Evolutionary conservation across 2,888 invertebrate genomes (phyloP).

Genomic region (Aleiodes testaceus): DNA sequence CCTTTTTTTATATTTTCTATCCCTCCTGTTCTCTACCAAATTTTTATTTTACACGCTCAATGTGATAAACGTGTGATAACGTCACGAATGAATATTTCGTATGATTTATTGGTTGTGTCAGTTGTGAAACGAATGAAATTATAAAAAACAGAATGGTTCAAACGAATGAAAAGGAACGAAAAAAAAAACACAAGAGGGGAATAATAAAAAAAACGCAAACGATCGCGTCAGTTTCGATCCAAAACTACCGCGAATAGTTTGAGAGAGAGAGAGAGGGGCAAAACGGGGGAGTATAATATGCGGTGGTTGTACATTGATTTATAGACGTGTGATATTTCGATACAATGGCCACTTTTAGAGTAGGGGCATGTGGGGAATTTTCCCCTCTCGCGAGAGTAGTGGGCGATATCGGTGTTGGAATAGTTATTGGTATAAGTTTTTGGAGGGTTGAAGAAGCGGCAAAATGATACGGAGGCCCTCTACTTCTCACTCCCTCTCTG

Average conservation of each 20-base stretch:
- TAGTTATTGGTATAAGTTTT: too few species aligned
- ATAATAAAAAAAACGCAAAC: constrained; percentile 60
- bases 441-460: not conserved
- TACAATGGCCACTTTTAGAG: constrained; percentile 56
- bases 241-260: constrained; percentile 58
- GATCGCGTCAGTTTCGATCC: constrained; percentile 63
- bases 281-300: constrained; percentile 64
- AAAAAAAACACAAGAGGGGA: constrained; percentile 59
- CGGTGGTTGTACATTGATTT: constrained; percentile 63
- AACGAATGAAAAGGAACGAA: constrained; percentile 5
- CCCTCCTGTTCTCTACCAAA: not conserved
- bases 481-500: not conserved
- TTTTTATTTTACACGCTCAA: constrained; percentile 22
- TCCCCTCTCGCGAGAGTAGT: constrained; percentile 5
- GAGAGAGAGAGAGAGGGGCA: too few species aligned
- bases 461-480: constrained; percentile 11
- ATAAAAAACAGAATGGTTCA: constrained; percentile 22
- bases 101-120: constrained; percentile 34
- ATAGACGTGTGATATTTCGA: constrained; percentile 66
- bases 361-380: too few species aligned
- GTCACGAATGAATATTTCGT: constrained; percentile 35
- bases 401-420: constrained; percentile 9
- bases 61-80: constrained; percentile 37
- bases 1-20: not conserved
- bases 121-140: constrained; percentile 29